These are phyloP conservation scores for Parasteatoda tepidariorum DNA, from an alignment of 1,140 invertebrate species.

Conservation along the genomic window DNA sequence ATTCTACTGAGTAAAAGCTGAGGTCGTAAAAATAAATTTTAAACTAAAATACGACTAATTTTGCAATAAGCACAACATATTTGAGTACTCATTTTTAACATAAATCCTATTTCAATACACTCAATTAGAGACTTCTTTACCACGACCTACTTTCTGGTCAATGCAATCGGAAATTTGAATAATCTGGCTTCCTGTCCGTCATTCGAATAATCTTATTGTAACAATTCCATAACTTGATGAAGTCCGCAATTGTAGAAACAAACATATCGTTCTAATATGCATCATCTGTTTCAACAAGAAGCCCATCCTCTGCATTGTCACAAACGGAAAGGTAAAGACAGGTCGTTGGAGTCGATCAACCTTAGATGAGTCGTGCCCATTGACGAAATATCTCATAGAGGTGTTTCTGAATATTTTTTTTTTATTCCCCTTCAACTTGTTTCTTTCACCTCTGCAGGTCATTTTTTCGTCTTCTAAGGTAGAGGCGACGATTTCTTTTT, in stretches of 20 bases:
- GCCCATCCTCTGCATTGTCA: background rate
- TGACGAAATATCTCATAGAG: background rate
- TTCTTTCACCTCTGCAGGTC: conserved; percentile 36
- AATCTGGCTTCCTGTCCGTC: too few species aligned
- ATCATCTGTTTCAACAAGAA: too few species aligned
- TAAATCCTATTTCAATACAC: background rate
- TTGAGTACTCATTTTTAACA: too few species aligned
- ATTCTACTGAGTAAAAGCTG: too few species aligned
- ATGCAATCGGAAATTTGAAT: too few species aligned
- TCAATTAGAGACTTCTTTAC: background rate
- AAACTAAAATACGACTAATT: too few species aligned
- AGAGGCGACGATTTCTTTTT: background rate
- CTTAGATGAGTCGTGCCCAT: background rate
- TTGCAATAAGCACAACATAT: too few species aligned
- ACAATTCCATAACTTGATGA: background rate
- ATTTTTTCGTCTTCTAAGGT: conserved; percentile 11
- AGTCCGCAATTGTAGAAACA: background rate
- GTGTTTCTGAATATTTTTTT: background rate
- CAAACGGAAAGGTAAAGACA: background rate
- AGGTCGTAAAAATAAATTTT: too few species aligned
- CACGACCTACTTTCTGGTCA: background rate
- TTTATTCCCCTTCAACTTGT: conserved; percentile 2
- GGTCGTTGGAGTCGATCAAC: background rate
- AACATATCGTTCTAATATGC: too few species aligned
- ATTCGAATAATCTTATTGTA: background rate